Evolutionary conservation across 2,113 vertebrate genomes (phyloP), one percentile per base, ranked within the genome.

Genomic region (Galeopterus variegatus): DNA sequence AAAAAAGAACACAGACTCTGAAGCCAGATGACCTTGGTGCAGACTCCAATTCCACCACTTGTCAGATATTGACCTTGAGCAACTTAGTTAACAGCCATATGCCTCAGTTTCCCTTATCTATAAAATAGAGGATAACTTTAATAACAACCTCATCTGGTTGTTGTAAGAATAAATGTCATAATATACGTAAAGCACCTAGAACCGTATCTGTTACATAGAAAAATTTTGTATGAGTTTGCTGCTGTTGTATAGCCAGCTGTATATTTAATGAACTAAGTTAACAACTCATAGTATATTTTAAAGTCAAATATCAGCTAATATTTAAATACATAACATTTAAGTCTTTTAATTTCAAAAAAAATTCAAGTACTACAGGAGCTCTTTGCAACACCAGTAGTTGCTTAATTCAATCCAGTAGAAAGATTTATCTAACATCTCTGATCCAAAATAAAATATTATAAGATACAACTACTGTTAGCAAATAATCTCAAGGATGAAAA

Each of bases 1-100:
- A n/a, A n/a, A n/a, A n/a, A 54, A 76, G 67, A 88, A 65, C n/a
- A 95, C 14, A 95, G 56, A 73, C 50, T 58, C 28, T n/a, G 70
- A 54, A 54, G 65, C 13, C 56, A 90, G 45, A 28, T 0, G 50
- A 24, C 67, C 19, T 64, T 54, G 60, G 11, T 54, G 73, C 76
- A 87, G 62, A 87, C 33, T 5, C 28, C 21, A 70, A 4, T 21
- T 58, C 62, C 24, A n/a, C 13, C 50, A 45, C 18, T 90, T 41
- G n/a, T 52, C 60, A 76, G 13, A 18, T 58, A 24, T 45, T 58
- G 64, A 72, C 28, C 18, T 50, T 79, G 19, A 41, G 13, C 26
- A 79, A 89, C 50, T 62, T 83, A 41, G 2, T 65, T 56, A 72
- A 31, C 33, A 28, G 41, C 41, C 18, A 14, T 79, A 17, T 73